A percentile compares a stretch with the other conserved stretches of the same genome.
These are phyloP conservation scores for Cremastinae sp. DNA, from an alignment of 2,888 invertebrate genomes.

Conservation along the genomic window DNA sequence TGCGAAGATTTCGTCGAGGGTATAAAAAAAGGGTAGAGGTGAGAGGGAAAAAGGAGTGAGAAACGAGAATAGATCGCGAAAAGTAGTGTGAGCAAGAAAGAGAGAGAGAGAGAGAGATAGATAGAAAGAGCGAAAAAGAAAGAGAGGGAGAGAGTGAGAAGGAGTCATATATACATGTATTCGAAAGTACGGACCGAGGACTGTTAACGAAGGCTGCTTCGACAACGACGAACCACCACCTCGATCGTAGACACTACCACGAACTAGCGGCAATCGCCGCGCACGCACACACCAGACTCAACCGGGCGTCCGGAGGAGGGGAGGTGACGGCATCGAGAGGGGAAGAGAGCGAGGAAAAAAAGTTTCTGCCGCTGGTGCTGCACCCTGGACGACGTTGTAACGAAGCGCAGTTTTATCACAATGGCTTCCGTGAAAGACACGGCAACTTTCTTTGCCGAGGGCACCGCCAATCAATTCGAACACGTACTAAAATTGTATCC, in stretches of 20 bases:
- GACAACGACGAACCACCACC: conserved; percentile 21
- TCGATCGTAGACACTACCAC: conserved; percentile 32
- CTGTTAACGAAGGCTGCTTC: conserved; percentile 34
- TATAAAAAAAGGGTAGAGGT: conserved; percentile 13
- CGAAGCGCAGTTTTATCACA: conserved; percentile 81
- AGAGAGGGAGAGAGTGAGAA: conserved; percentile 5
- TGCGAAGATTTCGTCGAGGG: conserved; percentile 31
- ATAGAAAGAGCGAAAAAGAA: conserved; percentile 21
- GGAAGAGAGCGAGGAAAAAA: conserved; percentile 25
- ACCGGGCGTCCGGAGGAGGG: neutral
- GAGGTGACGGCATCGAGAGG: conserved; percentile 12
- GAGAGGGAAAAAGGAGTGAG: conserved; percentile 1
- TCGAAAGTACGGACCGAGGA: conserved; percentile 21
- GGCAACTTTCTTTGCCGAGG: conserved; percentile 96
- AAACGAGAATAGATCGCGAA: neutral
- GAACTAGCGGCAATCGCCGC: conserved; percentile 35
- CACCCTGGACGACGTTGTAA: conserved; percentile 69
- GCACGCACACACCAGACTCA: conserved; percentile 21
- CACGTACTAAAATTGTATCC: conserved; percentile 95
- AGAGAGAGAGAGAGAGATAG: conserved; percentile 34
- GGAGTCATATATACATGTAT: neutral
- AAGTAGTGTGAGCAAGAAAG: conserved; percentile 1
- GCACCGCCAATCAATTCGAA: conserved; percentile 92
- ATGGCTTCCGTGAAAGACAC: conserved; percentile 94
- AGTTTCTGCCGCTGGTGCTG: conserved; percentile 61